Conservation (phyloP, 2,113 vertebrate genomes). For the Todiramphus chloris region DNA sequence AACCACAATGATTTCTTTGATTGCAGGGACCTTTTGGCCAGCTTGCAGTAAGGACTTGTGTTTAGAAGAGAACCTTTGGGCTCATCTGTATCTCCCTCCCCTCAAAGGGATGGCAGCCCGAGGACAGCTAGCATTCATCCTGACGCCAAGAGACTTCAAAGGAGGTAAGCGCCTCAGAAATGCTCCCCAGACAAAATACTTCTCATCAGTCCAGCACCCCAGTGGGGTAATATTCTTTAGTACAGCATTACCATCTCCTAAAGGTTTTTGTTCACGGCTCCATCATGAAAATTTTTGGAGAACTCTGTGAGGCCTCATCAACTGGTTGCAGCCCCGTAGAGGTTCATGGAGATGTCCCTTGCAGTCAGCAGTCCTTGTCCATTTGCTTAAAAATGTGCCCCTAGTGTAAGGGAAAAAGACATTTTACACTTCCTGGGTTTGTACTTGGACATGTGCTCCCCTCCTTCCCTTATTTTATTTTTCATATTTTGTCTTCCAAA, state of each 20-base stretch:
- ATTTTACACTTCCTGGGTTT: neutral
- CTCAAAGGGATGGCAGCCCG: conserved; percentile 68
- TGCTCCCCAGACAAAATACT: conserved; percentile 15
- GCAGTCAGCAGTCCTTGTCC: neutral
- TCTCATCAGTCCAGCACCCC: neutral
- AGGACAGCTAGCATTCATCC: conserved; percentile 66
- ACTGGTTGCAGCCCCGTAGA: neutral
- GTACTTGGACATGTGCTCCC: neutral
- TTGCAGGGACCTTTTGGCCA: conserved; percentile 72
- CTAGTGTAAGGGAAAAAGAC: neutral
- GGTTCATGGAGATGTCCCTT: neutral
- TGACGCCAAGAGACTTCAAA: conserved; percentile 53
- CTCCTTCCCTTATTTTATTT: neutral
- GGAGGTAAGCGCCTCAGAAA: conserved; percentile 70
- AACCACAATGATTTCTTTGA: conserved; percentile 71
- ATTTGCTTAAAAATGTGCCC: neutral
- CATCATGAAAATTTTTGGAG: neutral
- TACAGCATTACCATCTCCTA: neutral
- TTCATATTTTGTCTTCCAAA: neutral
- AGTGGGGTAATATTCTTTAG: neutral
- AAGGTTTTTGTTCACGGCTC: neutral
- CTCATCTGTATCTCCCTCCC: conserved; percentile 65
- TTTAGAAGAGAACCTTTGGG: conserved; percentile 74
- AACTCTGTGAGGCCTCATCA: neutral
- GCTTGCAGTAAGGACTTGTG: conserved; percentile 68